phyloP scores from a whole-genome alignment of 1,140 invertebrate genomes.

The Cotesia vestalis region DNA sequence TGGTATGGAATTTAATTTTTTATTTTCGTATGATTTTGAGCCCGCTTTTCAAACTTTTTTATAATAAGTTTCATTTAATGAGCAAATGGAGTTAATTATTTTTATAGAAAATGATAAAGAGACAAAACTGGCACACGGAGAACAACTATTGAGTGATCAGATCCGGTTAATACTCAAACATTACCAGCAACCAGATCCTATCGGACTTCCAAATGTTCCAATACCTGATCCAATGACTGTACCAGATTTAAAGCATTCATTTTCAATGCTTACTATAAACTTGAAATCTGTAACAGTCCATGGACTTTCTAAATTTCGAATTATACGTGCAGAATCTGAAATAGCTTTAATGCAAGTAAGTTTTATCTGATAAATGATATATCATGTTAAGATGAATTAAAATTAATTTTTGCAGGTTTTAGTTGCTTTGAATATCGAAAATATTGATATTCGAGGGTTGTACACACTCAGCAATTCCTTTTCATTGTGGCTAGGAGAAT shows the following conservation, averaged over 20 bases:
- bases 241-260: constrained; percentile 77
- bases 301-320: constrained; percentile 81
- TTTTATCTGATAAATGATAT: too few relatives aligned
- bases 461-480: constrained; percentile 69
- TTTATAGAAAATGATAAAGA: constrained; percentile 43
- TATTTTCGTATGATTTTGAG: too few relatives aligned
- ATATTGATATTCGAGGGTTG: constrained; percentile 75
- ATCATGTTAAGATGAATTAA: too few relatives aligned
- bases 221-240: constrained; percentile 82
- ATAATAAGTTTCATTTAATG: too few relatives aligned
- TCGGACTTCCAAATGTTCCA: constrained; percentile 78
- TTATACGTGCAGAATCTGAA: constrained; percentile 74
- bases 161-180: constrained; percentile 79
- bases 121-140: constrained; percentile 62
- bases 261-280: constrained; percentile 75
- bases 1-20: constrained; percentile 21
- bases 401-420: constrained; percentile 65
- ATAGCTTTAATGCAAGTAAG: constrained; percentile 74
- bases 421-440: constrained; percentile 73
- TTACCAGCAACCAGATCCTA: constrained; percentile 81
- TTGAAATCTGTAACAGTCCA: constrained; percentile 77
- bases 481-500: constrained; percentile 73
- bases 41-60: too few relatives aligned
- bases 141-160: constrained; percentile 76
- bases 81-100: constrained; percentile 11